phyloP scores from a whole-genome alignment of 2,113 vertebrate genomes.

The Opisthocomus hoazin region DNA sequence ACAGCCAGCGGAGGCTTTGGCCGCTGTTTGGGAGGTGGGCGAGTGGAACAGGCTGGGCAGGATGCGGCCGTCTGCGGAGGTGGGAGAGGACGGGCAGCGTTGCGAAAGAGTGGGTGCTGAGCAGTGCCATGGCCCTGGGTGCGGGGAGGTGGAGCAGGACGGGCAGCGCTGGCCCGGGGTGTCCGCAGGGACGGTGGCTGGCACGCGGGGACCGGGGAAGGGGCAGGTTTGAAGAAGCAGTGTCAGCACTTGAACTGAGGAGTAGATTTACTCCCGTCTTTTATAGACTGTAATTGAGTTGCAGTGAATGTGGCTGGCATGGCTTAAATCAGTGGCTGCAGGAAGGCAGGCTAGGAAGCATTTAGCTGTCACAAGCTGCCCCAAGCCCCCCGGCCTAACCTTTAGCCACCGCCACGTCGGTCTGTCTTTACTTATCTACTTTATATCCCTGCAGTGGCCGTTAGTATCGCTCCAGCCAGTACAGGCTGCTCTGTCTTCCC shows the following conservation, averaged over 20 bases:
- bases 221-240: neutral
- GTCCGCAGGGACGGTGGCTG: fast-evolving
- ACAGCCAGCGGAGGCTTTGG: neutral
- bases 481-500: neutral
- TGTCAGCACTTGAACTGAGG: neutral
- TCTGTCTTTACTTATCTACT: slow-evolving; percentile 1
- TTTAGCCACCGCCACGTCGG: neutral
- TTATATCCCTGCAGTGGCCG: neutral
- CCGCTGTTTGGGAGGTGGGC: neutral
- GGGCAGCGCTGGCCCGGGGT: neutral
- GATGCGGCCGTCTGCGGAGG: too few relatives aligned
- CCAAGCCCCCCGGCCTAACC: neutral
- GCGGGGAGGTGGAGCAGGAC: neutral
- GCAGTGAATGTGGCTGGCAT: neutral
- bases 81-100: neutral
- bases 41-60: slow-evolving; percentile 15
- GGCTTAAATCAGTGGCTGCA: neutral
- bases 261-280: neutral
- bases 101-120: neutral
- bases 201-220: neutral
- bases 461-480: neutral
- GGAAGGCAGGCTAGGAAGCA: neutral
- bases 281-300: slow-evolving; percentile 13
- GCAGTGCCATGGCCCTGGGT: neutral
- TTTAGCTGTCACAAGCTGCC: neutral